Conservation (phyloP, 1,140 invertebrate species). For the Fopius arisanus region DNA sequence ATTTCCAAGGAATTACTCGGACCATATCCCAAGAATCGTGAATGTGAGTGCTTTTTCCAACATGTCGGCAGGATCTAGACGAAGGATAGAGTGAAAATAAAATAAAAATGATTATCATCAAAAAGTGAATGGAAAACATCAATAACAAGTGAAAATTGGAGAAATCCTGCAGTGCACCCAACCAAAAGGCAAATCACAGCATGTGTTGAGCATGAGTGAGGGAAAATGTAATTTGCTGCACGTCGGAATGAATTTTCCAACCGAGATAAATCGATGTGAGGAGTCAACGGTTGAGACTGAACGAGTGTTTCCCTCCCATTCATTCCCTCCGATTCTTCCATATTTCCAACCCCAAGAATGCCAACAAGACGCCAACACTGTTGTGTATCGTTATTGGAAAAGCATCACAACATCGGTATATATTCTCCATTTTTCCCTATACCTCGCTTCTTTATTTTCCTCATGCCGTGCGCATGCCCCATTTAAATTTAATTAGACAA, state of each 20-base stretch:
- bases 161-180: neutral
- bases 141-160: neutral
- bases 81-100: neutral
- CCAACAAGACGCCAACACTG: neutral
- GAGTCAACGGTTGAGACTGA: neutral
- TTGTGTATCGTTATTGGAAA: slow-evolving; percentile 27
- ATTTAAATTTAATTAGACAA: too few species aligned
- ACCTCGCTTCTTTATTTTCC: neutral
- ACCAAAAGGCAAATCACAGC: neutral
- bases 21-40: neutral
- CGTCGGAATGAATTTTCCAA: neutral
- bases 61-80: neutral
- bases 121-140: neutral
- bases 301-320: neutral
- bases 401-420: slow-evolving; percentile 15
- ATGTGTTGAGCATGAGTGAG: neutral
- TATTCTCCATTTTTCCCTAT: slow-evolving; percentile 16
- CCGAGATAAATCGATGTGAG: neutral
- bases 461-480: too few species aligned
- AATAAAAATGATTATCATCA: neutral
- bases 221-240: slow-evolving; percentile 15
- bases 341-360: slow-evolving; percentile 1
- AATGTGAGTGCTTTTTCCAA: neutral
- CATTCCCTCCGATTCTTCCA: neutral
- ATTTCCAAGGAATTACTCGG: slow-evolving; percentile 25